Evolutionary conservation across 2,888 invertebrate species (phyloP).

Genomic region (Tenthredo notha): DNA sequence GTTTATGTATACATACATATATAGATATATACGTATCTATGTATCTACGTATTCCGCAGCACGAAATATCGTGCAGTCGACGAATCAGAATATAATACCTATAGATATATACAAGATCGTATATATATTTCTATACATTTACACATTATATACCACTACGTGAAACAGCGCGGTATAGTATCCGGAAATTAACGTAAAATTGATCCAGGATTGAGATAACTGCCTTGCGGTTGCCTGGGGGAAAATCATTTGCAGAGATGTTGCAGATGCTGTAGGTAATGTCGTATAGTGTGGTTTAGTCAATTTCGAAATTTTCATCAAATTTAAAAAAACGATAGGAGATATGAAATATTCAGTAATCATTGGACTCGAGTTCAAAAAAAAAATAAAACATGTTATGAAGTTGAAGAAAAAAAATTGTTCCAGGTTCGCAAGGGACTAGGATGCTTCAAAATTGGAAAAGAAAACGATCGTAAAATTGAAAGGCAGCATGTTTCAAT

Average conservation of each 20-base stretch:
- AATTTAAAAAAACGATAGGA: background rate
- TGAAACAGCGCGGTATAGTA: background rate
- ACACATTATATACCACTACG: background rate
- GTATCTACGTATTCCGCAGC: background rate
- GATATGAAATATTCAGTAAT: background rate
- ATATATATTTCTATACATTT: background rate
- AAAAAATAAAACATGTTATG: background rate
- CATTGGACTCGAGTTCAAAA: background rate
- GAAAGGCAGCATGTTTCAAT: background rate
- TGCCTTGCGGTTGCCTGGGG: background rate
- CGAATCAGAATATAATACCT: constrained; percentile 2
- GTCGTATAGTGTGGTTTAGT: background rate
- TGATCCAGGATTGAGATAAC: constrained; percentile 12
- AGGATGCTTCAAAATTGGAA: background rate
- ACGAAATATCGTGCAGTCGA: constrained; percentile 22
- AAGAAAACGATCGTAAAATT: background rate
- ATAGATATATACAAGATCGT: background rate
- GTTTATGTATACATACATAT: background rate
- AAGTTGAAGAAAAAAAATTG: background rate
- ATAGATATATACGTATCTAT: too few species aligned
- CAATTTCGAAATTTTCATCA: background rate
- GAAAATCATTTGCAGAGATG: constrained; percentile 16
- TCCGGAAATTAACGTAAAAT: constrained; percentile 30
- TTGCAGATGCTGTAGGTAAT: background rate
- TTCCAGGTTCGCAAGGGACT: background rate